Conservation (phyloP, 2,797 vertebrate genomes). For the Hippoglossus hippoglossus region DNA sequence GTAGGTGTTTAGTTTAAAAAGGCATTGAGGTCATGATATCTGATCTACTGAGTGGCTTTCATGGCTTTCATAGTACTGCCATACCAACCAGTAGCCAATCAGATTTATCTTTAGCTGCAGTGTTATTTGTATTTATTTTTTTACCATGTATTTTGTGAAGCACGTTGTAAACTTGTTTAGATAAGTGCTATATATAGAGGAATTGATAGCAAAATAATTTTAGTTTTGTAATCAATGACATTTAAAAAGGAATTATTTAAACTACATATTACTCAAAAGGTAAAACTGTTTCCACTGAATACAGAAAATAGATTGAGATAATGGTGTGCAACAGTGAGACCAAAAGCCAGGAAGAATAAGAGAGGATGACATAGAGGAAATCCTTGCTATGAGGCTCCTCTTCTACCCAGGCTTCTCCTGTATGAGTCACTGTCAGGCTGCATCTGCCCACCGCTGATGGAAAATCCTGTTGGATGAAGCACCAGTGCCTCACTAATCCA, state of each 20-base stretch:
- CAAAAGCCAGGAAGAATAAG: conserved; percentile 5
- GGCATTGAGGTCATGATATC: too few species aligned
- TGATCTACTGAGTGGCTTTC: too few species aligned
- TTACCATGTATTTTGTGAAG: too few species aligned
- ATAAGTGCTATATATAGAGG: too few species aligned
- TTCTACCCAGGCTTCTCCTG: conserved; percentile 17
- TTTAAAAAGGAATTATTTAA: neutral
- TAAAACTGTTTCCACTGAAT: neutral
- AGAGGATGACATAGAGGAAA: conserved; percentile 26
- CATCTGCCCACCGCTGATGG: conserved; percentile 25
- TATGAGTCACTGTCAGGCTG: conserved; percentile 24
- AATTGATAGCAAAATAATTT: too few species aligned
- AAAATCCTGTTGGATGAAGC: conserved; percentile 59
- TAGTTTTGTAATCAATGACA: too few species aligned
- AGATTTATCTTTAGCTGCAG: too few species aligned
- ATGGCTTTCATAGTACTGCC: too few species aligned
- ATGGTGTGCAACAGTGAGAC: neutral
- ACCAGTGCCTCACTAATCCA: conserved; percentile 50
- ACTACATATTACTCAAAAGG: neutral
- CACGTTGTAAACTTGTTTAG: too few species aligned
- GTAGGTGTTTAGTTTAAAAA: too few species aligned
- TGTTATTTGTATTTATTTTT: too few species aligned
- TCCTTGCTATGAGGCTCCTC: conserved; percentile 10
- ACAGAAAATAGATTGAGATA: neutral
- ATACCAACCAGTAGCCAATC: too few species aligned